phyloP scores from a whole-genome alignment of 2,113 vertebrate species.

The Turdus rufiventris region DNA sequence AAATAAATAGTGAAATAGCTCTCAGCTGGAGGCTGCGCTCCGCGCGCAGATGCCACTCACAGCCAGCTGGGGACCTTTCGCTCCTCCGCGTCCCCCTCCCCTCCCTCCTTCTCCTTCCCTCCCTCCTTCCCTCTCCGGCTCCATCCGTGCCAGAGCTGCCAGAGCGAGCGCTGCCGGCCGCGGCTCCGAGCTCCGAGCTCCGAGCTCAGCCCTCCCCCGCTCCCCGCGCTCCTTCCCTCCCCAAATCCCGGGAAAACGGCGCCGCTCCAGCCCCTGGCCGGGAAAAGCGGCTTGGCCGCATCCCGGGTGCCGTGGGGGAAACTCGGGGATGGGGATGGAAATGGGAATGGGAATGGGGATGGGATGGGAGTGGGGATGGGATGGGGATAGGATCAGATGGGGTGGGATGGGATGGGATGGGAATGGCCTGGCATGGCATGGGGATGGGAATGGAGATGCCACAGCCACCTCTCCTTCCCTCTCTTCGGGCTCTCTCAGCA shows the following conservation, averaged over 20 bases:
- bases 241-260: neutral
- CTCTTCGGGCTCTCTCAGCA: neutral
- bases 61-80: constrained; percentile 87
- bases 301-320: neutral
- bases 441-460: neutral
- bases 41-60: constrained; percentile 75
- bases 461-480: neutral
- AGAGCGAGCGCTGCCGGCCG: neutral
- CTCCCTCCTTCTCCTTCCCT: neutral
- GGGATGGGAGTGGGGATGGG: no score
- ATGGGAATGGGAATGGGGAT: no score
- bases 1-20: constrained; percentile 99
- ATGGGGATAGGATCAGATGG: no score
- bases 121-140: neutral
- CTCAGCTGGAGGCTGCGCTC: constrained; percentile 93
- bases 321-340: neutral
- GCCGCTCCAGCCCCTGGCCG: neutral
- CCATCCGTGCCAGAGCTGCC: neutral
- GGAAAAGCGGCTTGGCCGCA: neutral
- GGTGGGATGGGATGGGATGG: neutral
- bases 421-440: no score
- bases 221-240: neutral
- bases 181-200: neutral
- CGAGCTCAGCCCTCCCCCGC: neutral
- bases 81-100: neutral